Base-by-base conservation (phyloP, 2,888 invertebrate species). In the Caenorhabditis becei region DNA sequence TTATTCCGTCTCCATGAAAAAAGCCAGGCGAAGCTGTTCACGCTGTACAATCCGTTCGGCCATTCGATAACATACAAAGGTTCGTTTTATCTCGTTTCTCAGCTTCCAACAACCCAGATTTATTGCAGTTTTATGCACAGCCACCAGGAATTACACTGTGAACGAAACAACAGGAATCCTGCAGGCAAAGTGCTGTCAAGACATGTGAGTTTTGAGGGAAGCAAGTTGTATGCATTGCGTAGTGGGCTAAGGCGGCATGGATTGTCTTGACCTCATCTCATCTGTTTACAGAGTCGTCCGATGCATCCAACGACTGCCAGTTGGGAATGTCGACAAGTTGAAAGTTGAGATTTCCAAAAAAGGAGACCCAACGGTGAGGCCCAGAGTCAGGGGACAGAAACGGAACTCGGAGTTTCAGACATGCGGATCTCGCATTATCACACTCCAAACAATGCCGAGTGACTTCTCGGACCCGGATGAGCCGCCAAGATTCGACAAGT, bases 61-160 rank as follows among this genome's bases (percentile, higher is more conserved):
- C 82, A 83, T 65, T 5, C 58, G n/a, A 80, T 85, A 24, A 63
- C 66, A 3, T 85, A 81, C 51, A 85, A 82, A 81, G 77, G 85
- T 85, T 14, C 62, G 78, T 37, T 28, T 24, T 23, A 2, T 1
- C 3, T 32, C n/a, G 20, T n/a, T 18, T 28, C 4, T 41, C 18
- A 61, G n/a, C 24, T 20, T 32, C 14, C 41, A 5, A 23, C 23
- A 47, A 44, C 11, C 61, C 32, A 32, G 32, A 28, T 51, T 53
- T 51, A 28, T 67, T 85, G 56, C 70, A 85, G 85, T 85, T n/a
- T 37, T 85, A 23, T 79, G 82, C 59, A 85, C 85, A n/a, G 72
- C 83, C 1, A 82, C 83, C 2, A 23, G 69, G 14, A 83, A 74
- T 35, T 85, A 85, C 65, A 63, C 58, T 2, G 77, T 85, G 10